Base-by-base conservation (phyloP, 2,888 invertebrate genomes). In the Cheiracanthium punctorium region DNA sequence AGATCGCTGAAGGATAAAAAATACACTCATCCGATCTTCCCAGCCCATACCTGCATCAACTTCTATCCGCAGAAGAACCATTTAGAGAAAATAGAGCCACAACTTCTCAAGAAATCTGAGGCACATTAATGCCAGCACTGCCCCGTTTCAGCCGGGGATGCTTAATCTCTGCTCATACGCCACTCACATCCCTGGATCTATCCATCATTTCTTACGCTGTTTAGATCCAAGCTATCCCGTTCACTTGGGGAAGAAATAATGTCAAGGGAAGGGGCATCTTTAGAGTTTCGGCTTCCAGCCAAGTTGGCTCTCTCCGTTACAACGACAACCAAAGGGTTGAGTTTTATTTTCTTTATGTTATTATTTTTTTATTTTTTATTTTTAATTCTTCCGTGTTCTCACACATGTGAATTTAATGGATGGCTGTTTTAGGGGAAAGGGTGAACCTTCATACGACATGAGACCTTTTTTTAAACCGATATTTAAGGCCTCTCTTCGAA, bases 81-180 rank as follows among this genome's bases (percentile, higher is more conserved):
- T 58, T 58, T 58, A 58, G 58, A 58, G 58, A 24, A 58, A 58
- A 58, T 58, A 58, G 24, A 58, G 58, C 58, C 17, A 20, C 20
- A 58, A 58, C 58, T 58, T 58, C 24, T 17, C 1, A 58, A 17
- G 17, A n/a, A 58, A 58, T 58, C 58, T 58, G 58, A 24, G 58
- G 58, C 17, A 30, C 32, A n/a, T 33, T 70, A 58, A 71, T 52
- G 64, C 52, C 29, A 52, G 30, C 71, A 75, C 37, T 41, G 33
- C 67, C 43, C 67, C 43, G 65, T 73, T 52, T 81, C 74, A 65
- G 69, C 33, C 64, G 72, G 65, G n/a, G 72, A 77, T 82, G 82
- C 77, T 82, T 82, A 77, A 82, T 84, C 82, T 84, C 82, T 72
- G 77, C 72, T 72, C 82, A 77, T 84, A 77, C 77, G 72, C 77